Evolutionary conservation across 2,797 vertebrate genomes (phyloP), one percentile per base, ranked within the genome.

Genomic region (Bovichtus diacanthus): DNA sequence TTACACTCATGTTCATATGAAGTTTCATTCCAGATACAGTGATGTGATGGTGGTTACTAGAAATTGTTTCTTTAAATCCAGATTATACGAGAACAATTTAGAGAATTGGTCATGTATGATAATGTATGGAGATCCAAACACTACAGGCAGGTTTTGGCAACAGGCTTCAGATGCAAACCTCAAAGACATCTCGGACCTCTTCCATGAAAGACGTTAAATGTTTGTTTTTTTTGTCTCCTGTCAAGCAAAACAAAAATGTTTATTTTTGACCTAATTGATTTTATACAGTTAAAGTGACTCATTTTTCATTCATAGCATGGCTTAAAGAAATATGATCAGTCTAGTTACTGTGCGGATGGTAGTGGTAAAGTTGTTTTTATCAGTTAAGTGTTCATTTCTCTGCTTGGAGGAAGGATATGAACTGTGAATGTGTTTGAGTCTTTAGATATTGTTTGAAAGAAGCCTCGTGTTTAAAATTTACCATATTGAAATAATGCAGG

Each of bases 361-460:
- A 63, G 58, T 77, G 74, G 56, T 83, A 59, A 53, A 43, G 47
- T 70, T 74, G 15, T 85, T 68, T 72, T 70, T 9, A 75, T 81
- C 61, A 50, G 29, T 82, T 67, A 68, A 38, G 55, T 70, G 71
- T 84, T 90, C n/a, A 61, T 88, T 83, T 84, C 66, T 84, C 76
- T 53, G 15, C 50, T 70, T 27, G 55, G 69, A 73, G 81, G 60
- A 34, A 74, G 39, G 72, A 65, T 70, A 59, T 82, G 74, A 88
- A 88, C 84, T 91, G 83, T 91, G 89, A 91, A 92, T 88, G 74
- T 91, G 86, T 85, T 63, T 75, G 54, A 80, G 64, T 88, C 74
- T 83, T 83, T 77, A 65, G 65, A 78, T 81, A 77, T 70, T 59
- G 51, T 84, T 88, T 83, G 44, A 74, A 76, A 73, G 69, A 81